Conservation (phyloP, 2,113 vertebrate species). For the Laticauda laticaudata region DNA sequence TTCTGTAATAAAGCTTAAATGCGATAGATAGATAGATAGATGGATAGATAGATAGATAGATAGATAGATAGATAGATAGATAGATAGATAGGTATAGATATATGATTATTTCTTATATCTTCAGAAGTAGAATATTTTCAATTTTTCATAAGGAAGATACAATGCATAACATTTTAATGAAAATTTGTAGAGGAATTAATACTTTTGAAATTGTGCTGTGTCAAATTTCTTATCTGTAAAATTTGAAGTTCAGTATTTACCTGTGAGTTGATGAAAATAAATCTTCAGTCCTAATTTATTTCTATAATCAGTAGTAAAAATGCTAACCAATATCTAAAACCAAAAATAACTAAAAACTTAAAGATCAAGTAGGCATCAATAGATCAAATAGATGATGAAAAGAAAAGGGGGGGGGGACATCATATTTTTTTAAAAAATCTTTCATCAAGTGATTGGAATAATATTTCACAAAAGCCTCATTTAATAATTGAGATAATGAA, state of each 20-base stretch:
- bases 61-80: no score
- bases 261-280: background rate
- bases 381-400: background rate
- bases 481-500: background rate
- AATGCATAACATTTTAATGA: background rate
- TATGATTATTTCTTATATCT: background rate
- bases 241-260: background rate
- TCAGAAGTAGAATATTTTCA: background rate
- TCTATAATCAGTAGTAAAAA: background rate
- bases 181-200: background rate
- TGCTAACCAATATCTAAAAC: background rate
- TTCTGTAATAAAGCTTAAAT: background rate
- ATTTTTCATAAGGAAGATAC: background rate
- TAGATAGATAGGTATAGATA: background rate
- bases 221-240: background rate
- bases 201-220: background rate
- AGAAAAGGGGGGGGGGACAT: background rate
- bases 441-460: background rate
- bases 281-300: background rate
- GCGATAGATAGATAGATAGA: no score
- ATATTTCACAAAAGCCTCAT: no score
- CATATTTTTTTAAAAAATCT: background rate
- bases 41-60: no score
- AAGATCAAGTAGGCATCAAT: background rate
- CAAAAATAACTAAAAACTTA: background rate